Conservation (phyloP, 2,113 vertebrate species). For the Hoplias malabaricus region DNA sequence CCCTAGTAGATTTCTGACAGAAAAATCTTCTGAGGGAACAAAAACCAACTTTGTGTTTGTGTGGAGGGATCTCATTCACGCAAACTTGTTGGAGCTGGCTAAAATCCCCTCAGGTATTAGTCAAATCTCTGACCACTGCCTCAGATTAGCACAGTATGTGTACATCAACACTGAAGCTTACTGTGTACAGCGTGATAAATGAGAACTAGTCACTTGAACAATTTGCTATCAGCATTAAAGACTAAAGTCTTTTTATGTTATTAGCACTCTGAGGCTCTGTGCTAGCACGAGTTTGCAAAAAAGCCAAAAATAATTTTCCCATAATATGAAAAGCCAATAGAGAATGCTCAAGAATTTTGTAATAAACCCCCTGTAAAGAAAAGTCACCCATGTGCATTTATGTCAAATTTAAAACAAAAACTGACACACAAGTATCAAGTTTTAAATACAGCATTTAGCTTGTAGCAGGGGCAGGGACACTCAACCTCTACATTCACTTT, state of each 20-base stretch:
- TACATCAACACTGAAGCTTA: background rate
- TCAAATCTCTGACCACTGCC: background rate
- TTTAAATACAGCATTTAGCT: background rate
- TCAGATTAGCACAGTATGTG: background rate
- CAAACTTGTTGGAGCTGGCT: background rate
- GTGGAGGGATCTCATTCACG: background rate
- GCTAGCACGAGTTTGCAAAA: too few species aligned
- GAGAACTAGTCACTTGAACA: background rate
- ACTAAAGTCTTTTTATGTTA: too few species aligned
- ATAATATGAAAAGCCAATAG: too few species aligned
- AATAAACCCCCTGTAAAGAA: too few species aligned
- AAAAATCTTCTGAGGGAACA: too few species aligned
- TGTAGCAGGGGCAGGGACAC: too few species aligned
- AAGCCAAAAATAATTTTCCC: too few species aligned
- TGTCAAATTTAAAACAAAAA: conserved; percentile 6
- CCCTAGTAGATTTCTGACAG: too few species aligned
- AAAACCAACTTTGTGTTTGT: background rate
- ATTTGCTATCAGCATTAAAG: background rate
- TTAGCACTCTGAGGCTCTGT: too few species aligned
- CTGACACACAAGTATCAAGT: background rate
- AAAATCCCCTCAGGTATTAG: background rate
- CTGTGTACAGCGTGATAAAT: background rate
- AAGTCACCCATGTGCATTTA: too few species aligned
- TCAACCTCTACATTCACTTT: too few species aligned
- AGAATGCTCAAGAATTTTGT: too few species aligned